Base-by-base conservation (phyloP, 2,113 vertebrate species). In the Chascanopsetta lugubris region DNA sequence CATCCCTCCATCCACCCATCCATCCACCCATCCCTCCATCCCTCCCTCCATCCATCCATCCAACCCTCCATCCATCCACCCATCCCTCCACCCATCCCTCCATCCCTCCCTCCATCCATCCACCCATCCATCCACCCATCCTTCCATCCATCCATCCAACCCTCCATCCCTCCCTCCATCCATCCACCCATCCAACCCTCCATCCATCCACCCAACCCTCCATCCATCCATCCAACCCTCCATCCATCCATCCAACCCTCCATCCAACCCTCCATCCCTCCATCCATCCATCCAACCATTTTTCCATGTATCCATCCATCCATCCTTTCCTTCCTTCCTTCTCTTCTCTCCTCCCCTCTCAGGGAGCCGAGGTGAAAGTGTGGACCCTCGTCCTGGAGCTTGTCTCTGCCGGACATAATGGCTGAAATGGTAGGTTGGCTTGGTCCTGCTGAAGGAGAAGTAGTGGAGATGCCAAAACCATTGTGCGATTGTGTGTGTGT, bases 401-500 rank as follows among this genome's bases (percentile, higher is more conserved):
- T 53, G n/a, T 50, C 72, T 82, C 69, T 63, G 69, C 70, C 64
- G 76, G 85, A 77, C 42, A 43, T 32, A 32, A 65, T 84, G 78
- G 84, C 84, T 62, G 75, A 65, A 82, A 79, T 84, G 84, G 84
- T 86, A 79, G 2, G 80, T 86, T 61, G 70, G 71, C 60, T 63
- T 13, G 18, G 40, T 4, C 3, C 13, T 6, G 9, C 15, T 29
- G 40, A 48, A 18, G 5, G 17, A 46, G 15, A 42, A 6, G 18
- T 12, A 18, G n/a, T n/a, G n/a, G n/a, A n/a, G n/a, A n/a, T n/a
- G n/a, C n/a, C n/a, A n/a, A n/a, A n/a, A n/a, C n/a, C n/a, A n/a
- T n/a, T n/a, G n/a, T n/a, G n/a, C n/a, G n/a, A n/a, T n/a, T n/a
- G n/a, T n/a, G n/a, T n/a, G n/a, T n/a, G n/a, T n/a, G n/a, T n/a